Evolutionary conservation across 2,113 vertebrate genomes (phyloP).

Genomic region (Pogona vitticeps): DNA sequence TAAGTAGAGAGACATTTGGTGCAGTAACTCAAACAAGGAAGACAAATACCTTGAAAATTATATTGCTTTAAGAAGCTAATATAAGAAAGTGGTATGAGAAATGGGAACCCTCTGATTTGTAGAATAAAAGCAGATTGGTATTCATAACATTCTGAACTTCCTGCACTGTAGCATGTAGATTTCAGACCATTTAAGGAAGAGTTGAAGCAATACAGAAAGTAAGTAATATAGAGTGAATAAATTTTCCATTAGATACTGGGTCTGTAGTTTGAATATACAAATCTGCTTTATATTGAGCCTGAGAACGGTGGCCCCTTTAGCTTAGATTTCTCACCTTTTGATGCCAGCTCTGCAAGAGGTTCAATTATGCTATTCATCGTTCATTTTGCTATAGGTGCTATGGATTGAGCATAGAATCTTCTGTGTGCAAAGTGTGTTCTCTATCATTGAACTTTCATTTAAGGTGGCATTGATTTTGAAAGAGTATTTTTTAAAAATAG

Average conservation of each 20-base stretch:
- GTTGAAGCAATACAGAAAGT: neutral
- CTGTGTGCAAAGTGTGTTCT: neutral
- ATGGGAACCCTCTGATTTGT: neutral
- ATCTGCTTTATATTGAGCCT: neutral
- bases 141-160: neutral
- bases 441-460: neutral
- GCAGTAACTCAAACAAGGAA: neutral
- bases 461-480: neutral
- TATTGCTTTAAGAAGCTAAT: neutral
- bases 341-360: neutral
- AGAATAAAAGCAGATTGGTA: rapidly evolving
- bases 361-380: neutral
- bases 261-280: neutral
- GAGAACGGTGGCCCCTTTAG: no score
- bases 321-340: neutral
- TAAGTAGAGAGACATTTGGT: neutral
- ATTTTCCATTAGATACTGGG: neutral
- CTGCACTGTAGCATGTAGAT: conserved; percentile 1
- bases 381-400: neutral
- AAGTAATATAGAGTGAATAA: conserved; percentile 9
- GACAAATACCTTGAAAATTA: neutral
- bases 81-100: neutral
- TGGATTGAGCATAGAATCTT: neutral
- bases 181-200: rapidly evolving
- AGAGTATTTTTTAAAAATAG: no score